These are phyloP conservation scores for Morinoia aosen DNA, from an alignment of 2,888 invertebrate species.

Conservation along the genomic window DNA sequence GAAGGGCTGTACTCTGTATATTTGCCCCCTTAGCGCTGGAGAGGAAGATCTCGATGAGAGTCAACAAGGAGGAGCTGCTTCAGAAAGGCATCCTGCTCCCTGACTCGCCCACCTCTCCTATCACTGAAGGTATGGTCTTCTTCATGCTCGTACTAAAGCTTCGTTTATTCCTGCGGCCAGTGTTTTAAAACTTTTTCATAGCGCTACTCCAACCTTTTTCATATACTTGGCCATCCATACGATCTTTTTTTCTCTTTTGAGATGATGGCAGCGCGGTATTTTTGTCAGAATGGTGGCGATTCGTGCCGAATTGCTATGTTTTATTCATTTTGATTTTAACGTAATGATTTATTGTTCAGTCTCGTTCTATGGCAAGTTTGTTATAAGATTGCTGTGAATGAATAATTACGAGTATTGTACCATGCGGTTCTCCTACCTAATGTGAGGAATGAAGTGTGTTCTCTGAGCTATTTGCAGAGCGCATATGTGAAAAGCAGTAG, in stretches of 20 bases:
- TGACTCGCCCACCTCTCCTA: conserved; percentile 80
- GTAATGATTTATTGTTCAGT: too few species aligned
- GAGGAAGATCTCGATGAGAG: conserved; percentile 97
- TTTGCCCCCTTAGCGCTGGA: conserved; percentile 83
- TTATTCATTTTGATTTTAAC: too few species aligned
- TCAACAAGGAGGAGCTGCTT: conserved; percentile 96
- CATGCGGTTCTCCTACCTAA: background rate
- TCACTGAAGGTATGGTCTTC: conserved; percentile 60
- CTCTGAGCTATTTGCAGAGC: background rate
- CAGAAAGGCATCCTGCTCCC: conserved; percentile 95
- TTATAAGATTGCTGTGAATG: background rate
- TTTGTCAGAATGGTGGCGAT: conserved; percentile 13
- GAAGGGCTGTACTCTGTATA: background rate
- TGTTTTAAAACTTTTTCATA: background rate
- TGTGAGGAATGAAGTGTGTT: background rate
- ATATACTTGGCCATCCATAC: too few species aligned
- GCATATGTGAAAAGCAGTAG: background rate
- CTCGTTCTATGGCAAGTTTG: background rate
- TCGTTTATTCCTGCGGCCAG: background rate
- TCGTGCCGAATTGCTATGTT: too few species aligned
- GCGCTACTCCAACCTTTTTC: background rate
- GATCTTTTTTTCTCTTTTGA: too few species aligned
- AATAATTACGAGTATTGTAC: background rate
- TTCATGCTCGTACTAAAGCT: background rate
- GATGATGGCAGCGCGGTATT: background rate